phyloP scores from a whole-genome alignment of 2,888 invertebrate genomes.

The Macaria notata region DNA sequence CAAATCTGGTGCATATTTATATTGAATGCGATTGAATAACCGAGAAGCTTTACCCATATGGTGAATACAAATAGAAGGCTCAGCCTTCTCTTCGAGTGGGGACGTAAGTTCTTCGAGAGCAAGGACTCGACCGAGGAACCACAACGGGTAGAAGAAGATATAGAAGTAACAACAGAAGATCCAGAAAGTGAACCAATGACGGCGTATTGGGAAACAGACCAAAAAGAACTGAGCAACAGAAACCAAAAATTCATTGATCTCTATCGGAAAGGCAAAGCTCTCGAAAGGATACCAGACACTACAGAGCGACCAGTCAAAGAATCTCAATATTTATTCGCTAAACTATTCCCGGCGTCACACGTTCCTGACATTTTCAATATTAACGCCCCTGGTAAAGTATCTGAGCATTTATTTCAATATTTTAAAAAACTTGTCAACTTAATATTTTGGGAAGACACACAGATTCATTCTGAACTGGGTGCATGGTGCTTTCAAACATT shows the following conservation, averaged over 20 bases:
- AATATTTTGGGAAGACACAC: conserved; percentile 68
- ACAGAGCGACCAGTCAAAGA: conserved; percentile 67
- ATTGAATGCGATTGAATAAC: conserved; percentile 66
- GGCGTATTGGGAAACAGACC: conserved; percentile 76
- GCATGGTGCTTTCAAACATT: conserved; percentile 47
- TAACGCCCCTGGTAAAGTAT: conserved; percentile 70
- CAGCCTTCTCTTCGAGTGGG: conserved; percentile 69
- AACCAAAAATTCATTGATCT: conserved; percentile 68
- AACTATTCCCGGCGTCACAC: conserved; percentile 43
- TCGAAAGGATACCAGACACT: conserved; percentile 68
- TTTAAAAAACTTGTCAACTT: neutral
- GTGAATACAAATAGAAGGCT: conserved; percentile 70
- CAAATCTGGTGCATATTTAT: conserved; percentile 65
- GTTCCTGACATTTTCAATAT: conserved; percentile 58
- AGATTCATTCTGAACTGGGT: conserved; percentile 69
- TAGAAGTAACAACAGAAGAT: conserved; percentile 37
- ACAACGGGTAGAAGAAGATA: conserved; percentile 40
- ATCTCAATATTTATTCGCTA: conserved; percentile 71
- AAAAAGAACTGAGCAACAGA: conserved; percentile 53
- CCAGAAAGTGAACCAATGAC: conserved; percentile 64
- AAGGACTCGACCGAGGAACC: conserved; percentile 53
- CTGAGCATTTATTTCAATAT: conserved; percentile 36
- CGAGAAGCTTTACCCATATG: conserved; percentile 68
- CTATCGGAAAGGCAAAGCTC: conserved; percentile 58
- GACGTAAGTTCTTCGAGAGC: conserved; percentile 51